Evolutionary conservation across 1,140 invertebrate genomes (phyloP), one percentile per base, ranked within the genome.

Genomic region (Drosophila simulans): DNA sequence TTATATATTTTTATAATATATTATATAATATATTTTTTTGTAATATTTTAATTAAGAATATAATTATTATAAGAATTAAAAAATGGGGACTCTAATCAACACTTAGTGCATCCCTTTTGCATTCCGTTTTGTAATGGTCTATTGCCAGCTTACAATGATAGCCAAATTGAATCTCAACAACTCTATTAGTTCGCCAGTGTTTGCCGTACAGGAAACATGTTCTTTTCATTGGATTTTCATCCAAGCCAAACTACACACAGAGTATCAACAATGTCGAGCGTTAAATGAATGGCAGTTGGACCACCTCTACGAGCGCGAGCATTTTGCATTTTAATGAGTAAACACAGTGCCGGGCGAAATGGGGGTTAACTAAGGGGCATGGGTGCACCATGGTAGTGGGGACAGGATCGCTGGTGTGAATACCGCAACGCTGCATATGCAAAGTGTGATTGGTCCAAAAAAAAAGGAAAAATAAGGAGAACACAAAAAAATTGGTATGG

Each of bases 241-340:
- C 55, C 39, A 17, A 22, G 49, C 43, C 59, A 66, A 55, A 43
- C 45, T 52, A 45, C 42, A 37, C 22, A 34, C 31, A 45, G 54
- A 72, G 69, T 60, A 71, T 62, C 69, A 54, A 73, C 49, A 73
- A 49, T 49, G 70, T 73, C 66, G 46, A 73, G 68, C 54, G 49
- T 12, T 45, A 72, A 86, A 68, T 78, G 77, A 37, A 39, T 68
- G 27, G 45, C 71, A 59, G 39, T 40, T 45, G 40, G 39, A 25
- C 34, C 57, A 70, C n/a, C 54, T 59, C 59, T 64, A 43, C 35
- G 57, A 66, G 64, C 39, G 82, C 56, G 48, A 86, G 60, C 75
- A 72, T 79, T 86, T 88, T 86, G 83, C 83, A 86, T 86, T 86
- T 86, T 86, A 86, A 86, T 86, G 83, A 88, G 83, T 83, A 78